Conservation (phyloP, 2,888 invertebrate genomes). For the Trissoscelio sp. region DNA sequence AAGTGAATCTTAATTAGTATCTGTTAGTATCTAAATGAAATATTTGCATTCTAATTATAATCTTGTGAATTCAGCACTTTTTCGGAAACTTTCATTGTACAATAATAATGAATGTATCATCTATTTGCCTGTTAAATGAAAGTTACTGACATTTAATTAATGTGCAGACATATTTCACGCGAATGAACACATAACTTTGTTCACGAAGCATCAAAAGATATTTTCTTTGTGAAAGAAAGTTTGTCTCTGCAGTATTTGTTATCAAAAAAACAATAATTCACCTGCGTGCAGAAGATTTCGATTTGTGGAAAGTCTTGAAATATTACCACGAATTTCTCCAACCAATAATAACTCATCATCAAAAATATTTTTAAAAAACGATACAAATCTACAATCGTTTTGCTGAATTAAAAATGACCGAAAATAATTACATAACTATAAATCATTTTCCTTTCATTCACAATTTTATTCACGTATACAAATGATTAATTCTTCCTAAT, state of each 20-base stretch:
- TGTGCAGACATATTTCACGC: slow-evolving; percentile 7
- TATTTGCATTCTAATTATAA: too few relatives aligned
- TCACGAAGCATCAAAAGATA: slow-evolving; percentile 12
- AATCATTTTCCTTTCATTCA: neutral
- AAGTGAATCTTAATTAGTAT: too few relatives aligned
- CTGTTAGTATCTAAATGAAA: too few relatives aligned
- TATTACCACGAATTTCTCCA: neutral
- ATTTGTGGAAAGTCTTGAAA: neutral
- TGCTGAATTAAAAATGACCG: too few relatives aligned
- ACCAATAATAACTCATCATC: neutral
- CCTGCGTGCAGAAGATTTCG: neutral
- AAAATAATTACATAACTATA: neutral
- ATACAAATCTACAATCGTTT: too few relatives aligned
- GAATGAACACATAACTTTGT: slow-evolving; percentile 16
- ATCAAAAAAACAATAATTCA: slow-evolving; percentile 3
- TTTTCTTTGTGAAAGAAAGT: slow-evolving; percentile 26
- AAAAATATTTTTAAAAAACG: too few relatives aligned
- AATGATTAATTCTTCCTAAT: slow-evolving; percentile 6
- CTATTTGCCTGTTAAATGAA: too few relatives aligned
- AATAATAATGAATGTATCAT: too few relatives aligned
- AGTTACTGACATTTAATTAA: slow-evolving; percentile 22
- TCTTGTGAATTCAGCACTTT: too few relatives aligned
- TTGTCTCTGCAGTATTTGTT: slow-evolving; percentile 7
- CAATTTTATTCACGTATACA: neutral
- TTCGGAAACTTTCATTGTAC: too few relatives aligned